Conservation (phyloP, 1,140 invertebrate genomes). For the Aphelenchoides fujianensis region DNA sequence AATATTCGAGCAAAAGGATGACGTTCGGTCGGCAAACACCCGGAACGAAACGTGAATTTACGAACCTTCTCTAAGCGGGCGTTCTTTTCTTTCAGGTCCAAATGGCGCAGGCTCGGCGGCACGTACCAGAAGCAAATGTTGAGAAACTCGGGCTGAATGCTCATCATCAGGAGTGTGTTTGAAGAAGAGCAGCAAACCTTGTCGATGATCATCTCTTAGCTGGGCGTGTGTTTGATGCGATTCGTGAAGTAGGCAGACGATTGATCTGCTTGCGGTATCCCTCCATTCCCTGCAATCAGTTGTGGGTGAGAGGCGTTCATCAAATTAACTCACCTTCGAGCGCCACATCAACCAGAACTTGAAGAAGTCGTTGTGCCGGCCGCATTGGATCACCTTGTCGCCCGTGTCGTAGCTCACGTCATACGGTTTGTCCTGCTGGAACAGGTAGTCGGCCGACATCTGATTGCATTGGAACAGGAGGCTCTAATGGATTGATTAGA, state of each 20-base stretch:
- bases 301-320: too few species aligned
- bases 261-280: conserved; percentile 90
- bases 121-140: conserved; percentile 99
- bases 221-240: conserved; percentile 68
- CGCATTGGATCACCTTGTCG: conserved; percentile 98
- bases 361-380: conserved; percentile 96
- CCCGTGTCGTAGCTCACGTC: conserved; percentile 95
- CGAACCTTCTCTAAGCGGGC: conserved; percentile 79
- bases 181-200: too few species aligned
- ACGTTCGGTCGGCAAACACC: too few species aligned
- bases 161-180: background rate
- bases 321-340: conserved; percentile 81
- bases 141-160: conserved; percentile 80
- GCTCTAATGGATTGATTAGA: too few species aligned
- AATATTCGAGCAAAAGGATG: too few species aligned
- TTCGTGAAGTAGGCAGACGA: conserved; percentile 67
- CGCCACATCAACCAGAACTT: conserved; percentile 98
- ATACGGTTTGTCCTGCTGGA: conserved; percentile 98
- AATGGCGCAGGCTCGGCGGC: conserved; percentile 76
- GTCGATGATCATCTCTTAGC: conserved; percentile 80
- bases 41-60: too few species aligned
- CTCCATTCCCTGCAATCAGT: conserved; percentile 83
- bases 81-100: conserved; percentile 76
- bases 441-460: conserved; percentile 94
- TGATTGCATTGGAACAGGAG: conserved; percentile 91